Evolutionary conservation across 2,797 vertebrate species (phyloP), one percentile per base, ranked within the genome.

Genomic region (Alexandromys oeconomus): DNA sequence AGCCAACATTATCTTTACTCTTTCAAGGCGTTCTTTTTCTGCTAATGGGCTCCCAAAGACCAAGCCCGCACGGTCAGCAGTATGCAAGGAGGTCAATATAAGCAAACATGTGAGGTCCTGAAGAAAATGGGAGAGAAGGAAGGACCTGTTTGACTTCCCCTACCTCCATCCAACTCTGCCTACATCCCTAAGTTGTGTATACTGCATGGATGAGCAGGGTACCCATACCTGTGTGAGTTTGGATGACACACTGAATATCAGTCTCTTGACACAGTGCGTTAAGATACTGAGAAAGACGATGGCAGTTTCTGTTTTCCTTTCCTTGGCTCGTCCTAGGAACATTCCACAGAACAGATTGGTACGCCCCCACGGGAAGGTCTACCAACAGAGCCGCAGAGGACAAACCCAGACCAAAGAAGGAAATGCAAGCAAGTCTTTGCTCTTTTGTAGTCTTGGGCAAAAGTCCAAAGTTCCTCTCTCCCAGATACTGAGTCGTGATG

Each of bases 351-450:
- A 10, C 84, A 84, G 79, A 73, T 7, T 86, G 59, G 34, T 87
- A 40, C 19, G 43, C 78, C 12, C 31, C 86, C 12, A 6, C 17
- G 31, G 40, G 54, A 43, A 96, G 37, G 59, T 92, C 37, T 69
- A 46, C 57, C 61, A 80, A 31, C 25, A n/a, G 59, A n/a, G 37
- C 59, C 51, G 48, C 11, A 2, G 46, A 85, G 40, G 86, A 95
- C 73, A 71, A 63, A 94, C 27, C 13, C 86, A 95, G 89, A 61
- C 87, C 93, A 84, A 89, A 92, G 86, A 96, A 95, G 95, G 71
- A 69, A 87, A 61, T 3, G 29, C 11, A 82, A 51, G 48, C 48
- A 82, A 51, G 57, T 40, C 15, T 88, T 80, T 74, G 37, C 23
- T 40, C 54, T 86, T 48, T 61, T 76, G 78, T 51, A 84, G 63